phyloP scores from a whole-genome alignment of 2,113 vertebrate genomes.

The Lathamus discolor region DNA sequence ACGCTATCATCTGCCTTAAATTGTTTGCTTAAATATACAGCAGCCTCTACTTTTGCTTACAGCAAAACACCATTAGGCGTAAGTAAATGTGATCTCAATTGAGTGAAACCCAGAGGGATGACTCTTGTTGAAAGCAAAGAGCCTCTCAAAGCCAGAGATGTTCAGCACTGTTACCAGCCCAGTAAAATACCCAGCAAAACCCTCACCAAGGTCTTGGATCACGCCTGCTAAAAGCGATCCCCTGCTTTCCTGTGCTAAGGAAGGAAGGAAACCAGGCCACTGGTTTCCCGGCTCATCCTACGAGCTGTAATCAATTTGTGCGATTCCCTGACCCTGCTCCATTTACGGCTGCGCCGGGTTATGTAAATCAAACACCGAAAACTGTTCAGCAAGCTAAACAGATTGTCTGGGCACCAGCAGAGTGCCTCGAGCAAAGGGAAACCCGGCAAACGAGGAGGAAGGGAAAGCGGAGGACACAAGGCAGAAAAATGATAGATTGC shows the following conservation, averaged over 20 bases:
- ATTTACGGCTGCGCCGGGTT: neutral
- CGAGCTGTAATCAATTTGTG: neutral
- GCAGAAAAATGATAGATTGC: neutral
- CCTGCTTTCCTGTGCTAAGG: neutral
- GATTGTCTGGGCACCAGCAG: neutral
- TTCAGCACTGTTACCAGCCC: neutral
- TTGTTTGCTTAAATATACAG: neutral
- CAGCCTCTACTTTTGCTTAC: neutral
- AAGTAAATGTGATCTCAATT: neutral
- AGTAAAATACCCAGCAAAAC: neutral
- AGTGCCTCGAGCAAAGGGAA: neutral
- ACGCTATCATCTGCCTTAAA: neutral
- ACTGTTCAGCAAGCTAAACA: neutral
- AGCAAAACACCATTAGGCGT: neutral
- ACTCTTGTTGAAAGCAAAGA: neutral
- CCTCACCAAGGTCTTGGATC: neutral
- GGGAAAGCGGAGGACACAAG: neutral
- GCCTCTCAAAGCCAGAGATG: neutral
- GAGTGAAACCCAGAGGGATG: neutral
- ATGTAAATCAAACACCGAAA: neutral
- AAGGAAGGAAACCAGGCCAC: neutral
- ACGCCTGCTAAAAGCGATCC: neutral
- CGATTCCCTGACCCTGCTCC: neutral
- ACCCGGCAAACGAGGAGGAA: neutral
- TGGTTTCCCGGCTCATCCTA: neutral